Evolutionary conservation across 92 coral and sea anemone species (phyloP).

Genomic region (Desmophyllum pertusum): DNA sequence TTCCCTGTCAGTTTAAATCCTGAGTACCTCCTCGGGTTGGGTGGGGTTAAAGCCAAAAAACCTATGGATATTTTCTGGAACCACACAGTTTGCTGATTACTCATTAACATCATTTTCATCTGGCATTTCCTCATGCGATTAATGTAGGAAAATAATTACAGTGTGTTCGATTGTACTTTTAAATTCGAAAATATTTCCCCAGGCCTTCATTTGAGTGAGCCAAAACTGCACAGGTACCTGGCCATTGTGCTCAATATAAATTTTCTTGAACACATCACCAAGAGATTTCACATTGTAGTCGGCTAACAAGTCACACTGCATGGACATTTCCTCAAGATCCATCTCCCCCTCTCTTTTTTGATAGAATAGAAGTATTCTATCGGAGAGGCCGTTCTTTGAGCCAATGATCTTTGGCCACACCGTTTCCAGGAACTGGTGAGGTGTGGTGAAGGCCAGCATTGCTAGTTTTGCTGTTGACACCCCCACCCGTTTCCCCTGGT

Average conservation of each 20-base stretch:
- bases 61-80: too few species aligned
- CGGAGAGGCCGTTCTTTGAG: slow-evolving; percentile 37
- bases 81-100: too few species aligned
- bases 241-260: slow-evolving; percentile 29
- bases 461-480: slow-evolving; percentile 61
- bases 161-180: too few species aligned
- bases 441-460: slow-evolving; percentile 54
- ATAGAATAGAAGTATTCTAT: slow-evolving; percentile 33
- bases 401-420: slow-evolving; percentile 32
- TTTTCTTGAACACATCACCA: slow-evolving; percentile 22
- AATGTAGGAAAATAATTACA: too few species aligned
- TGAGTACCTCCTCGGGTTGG: too few species aligned
- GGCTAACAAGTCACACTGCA: neutral
- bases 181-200: too few species aligned
- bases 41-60: too few species aligned
- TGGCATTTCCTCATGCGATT: too few species aligned
- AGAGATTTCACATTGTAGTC: slow-evolving; percentile 17
- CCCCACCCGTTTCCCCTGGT: slow-evolving; percentile 58
- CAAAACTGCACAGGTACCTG: neutral
- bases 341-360: slow-evolving; percentile 19
- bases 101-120: too few species aligned
- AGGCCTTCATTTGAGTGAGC: too few species aligned
- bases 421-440: slow-evolving; percentile 29
- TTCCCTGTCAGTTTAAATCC: too few species aligned
- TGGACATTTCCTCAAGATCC: slow-evolving; percentile 24